Conservation (phyloP, 1,140 invertebrate species). For the Cylas formicarius region DNA sequence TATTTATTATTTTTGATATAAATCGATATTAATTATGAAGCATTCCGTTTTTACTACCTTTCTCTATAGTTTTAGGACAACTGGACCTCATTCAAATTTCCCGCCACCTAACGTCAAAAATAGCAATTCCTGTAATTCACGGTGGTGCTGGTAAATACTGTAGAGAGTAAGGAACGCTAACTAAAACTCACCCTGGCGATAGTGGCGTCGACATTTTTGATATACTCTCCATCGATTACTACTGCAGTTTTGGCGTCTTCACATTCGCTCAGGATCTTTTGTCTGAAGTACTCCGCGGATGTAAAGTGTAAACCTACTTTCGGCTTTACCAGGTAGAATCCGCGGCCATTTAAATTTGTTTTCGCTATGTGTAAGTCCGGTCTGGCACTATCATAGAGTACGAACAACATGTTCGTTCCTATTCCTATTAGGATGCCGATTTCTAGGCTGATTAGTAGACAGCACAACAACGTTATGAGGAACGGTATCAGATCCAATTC, state of each 20-base stretch:
- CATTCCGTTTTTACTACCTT: no score
- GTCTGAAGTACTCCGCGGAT: conserved; percentile 55
- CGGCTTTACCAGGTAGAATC: conserved; percentile 51
- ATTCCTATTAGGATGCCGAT: conserved; percentile 69
- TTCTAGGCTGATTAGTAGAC: conserved; percentile 56
- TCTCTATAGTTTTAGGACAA: no score
- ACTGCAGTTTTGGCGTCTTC: conserved; percentile 37
- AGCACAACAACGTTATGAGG: conserved; percentile 53
- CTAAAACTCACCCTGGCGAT: conserved; percentile 35
- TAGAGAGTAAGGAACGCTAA: not conserved
- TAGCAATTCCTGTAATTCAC: not conserved
- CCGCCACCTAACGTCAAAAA: not conserved
- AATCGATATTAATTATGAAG: no score
- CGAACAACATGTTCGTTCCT: conserved; percentile 53
- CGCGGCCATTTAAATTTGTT: conserved; percentile 28
- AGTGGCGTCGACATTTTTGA: conserved; percentile 53
- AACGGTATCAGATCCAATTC: conserved; percentile 59
- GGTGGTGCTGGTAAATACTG: not conserved
- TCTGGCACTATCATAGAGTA: conserved; percentile 59
- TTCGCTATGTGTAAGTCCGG: conserved; percentile 46
- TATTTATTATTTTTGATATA: no score
- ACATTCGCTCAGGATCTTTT: conserved; percentile 42
- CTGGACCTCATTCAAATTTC: no score
- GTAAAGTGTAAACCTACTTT: conserved; percentile 58
- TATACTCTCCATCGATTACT: conserved; percentile 53